Evolutionary conservation across 2,797 vertebrate genomes (phyloP).

Genomic region (Antennarius maculatus): DNA sequence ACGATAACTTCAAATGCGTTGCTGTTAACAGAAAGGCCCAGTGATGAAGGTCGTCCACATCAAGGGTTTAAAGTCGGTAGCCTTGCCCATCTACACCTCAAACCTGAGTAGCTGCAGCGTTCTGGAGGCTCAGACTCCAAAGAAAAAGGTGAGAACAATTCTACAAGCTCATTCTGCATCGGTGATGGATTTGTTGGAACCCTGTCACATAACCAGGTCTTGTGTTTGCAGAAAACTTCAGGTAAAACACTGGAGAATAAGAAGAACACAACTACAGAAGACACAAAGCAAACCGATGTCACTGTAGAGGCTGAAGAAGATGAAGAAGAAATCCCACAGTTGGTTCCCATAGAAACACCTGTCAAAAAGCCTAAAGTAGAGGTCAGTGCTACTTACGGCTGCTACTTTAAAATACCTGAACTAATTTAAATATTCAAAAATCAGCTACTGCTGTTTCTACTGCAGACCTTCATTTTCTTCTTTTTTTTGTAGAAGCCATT

Average conservation of each 20-base stretch:
- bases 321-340: constrained; percentile 75
- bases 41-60: constrained; percentile 92
- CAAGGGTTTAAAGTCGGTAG: constrained; percentile 88
- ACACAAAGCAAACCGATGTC: background rate
- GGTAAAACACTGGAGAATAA: constrained; percentile 34
- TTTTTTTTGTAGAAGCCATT: constrained; percentile 33
- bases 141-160: constrained; percentile 46
- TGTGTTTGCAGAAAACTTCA: constrained; percentile 35
- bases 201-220: background rate
- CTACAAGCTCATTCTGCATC: accelerated
- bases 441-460: background rate
- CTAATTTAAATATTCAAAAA: background rate
- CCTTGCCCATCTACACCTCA: constrained; percentile 90
- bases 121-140: constrained; percentile 44
- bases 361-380: constrained; percentile 74
- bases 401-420: background rate
- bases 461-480: background rate
- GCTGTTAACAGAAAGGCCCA: constrained; percentile 83
- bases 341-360: constrained; percentile 76
- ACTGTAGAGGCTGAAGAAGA: constrained; percentile 20
- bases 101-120: constrained; percentile 69
- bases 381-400: constrained; percentile 59
- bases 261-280: background rate
- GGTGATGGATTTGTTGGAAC: background rate
- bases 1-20: too few species aligned